Percentiles rank a stretch among this genome's conserved stretches.
Conservation (phyloP, 2,888 invertebrate genomes). For the Phaedon cochleariae region DNA sequence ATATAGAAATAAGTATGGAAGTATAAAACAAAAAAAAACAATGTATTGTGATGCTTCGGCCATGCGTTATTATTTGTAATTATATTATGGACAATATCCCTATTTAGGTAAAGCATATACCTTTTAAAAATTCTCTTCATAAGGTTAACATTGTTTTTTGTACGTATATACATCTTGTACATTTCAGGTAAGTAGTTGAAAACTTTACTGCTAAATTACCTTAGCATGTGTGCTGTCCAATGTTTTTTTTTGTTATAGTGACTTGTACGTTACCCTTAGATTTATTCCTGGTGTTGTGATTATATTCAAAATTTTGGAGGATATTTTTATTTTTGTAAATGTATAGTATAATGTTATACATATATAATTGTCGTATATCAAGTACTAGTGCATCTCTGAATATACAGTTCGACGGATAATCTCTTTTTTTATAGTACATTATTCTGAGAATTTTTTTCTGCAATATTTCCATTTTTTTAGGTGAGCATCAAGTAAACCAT, state of each 20-base stretch:
- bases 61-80: not conserved
- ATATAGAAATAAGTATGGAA: not conserved
- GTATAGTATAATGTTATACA: too few relatives aligned
- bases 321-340: too few relatives aligned
- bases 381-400: not conserved
- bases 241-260: too few relatives aligned
- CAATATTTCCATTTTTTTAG: slow-evolving; percentile 2
- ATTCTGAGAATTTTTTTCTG: slow-evolving; percentile 1
- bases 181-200: too few relatives aligned
- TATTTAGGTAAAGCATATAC: not conserved
- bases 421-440: not conserved
- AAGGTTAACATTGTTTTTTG: too few relatives aligned
- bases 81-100: not conserved
- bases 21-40: not conserved
- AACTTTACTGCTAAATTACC: too few relatives aligned
- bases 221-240: too few relatives aligned
- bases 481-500: not conserved
- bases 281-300: too few relatives aligned
- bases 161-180: too few relatives aligned
- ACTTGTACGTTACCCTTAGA: too few relatives aligned
- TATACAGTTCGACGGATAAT: not conserved
- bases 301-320: too few relatives aligned
- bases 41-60: not conserved
- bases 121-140: not conserved
- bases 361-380: not conserved